phyloP scores from a whole-genome alignment of 2,797 vertebrate genomes.

The Rhabdophis nuchalis region DNA sequence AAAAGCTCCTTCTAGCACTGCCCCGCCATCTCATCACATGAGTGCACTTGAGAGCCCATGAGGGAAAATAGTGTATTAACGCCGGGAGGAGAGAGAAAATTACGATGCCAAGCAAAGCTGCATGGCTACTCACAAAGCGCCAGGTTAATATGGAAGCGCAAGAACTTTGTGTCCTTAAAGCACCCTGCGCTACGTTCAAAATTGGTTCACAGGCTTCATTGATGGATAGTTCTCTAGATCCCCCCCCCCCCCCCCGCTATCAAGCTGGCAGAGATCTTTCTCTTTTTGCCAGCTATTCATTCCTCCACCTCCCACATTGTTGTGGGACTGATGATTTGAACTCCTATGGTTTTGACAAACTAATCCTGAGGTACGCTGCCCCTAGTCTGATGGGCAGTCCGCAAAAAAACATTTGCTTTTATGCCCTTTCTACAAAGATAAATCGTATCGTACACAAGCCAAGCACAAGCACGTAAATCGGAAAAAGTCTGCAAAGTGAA shows the following conservation, averaged over 20 bases:
- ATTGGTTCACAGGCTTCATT: background rate
- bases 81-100: background rate
- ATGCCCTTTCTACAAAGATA: background rate
- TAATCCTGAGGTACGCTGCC: background rate
- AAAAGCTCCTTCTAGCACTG: background rate
- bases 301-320: background rate
- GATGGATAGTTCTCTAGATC: background rate
- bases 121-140: background rate
- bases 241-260: background rate
- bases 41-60: background rate
- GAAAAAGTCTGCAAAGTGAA: background rate
- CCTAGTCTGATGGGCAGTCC: background rate
- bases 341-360: background rate
- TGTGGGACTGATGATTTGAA: background rate
- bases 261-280: background rate
- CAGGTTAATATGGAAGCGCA: background rate
- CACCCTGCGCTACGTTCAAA: background rate
- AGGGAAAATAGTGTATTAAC: background rate
- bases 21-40: background rate
- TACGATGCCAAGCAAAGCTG: background rate
- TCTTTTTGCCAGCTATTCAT: background rate
- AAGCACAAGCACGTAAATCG: background rate
- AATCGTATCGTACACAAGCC: background rate
- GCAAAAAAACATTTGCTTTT: background rate
- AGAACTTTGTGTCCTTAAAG: conserved; percentile 20